Base-by-base conservation (phyloP, 2,797 vertebrate species). In the Microctenopoma stevenorrisi region DNA sequence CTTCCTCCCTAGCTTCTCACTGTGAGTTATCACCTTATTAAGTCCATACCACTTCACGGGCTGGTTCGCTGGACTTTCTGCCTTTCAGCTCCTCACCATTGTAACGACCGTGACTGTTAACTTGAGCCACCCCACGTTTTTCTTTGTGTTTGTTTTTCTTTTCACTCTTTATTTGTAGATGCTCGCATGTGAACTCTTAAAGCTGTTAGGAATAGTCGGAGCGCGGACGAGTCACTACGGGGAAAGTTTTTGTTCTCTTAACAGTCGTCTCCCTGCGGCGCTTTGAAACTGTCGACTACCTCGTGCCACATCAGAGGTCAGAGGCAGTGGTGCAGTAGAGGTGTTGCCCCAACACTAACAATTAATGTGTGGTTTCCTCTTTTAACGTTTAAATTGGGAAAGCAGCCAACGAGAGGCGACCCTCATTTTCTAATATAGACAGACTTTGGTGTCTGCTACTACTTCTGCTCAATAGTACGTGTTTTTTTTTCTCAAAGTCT, bases 51-150 rank as follows among this genome's bases (percentile, higher is more conserved):
- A 33, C 76, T 66, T 56, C 61, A 79, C 82, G 2, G 49, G 77
- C 80, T 43, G 78, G 68, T 72, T 82, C 25, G 54, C 75, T 79
- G 82, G 90, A 87, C 86, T 86, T 86, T 69, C 79, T 84, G 88
- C 90, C 86, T 90, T 89, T 74, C 77, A 68, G 68, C 57, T 77
- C 72, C 60, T 76, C 59, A 63, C 68, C 79, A 56, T 79, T 70
- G 60, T 81, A 81, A 86, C 35, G 79, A 89, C 88, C 64, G 26
- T 79, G 87, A 91, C 87, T 89, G 88, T 92, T 91, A 87, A 86
- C 64, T 72, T 16, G 28, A 85, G 26, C 61, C 13, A 5, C 52
- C 15, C 16, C n/a, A 13, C 2, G 1, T 30, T 30, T 30, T 30
- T 4, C 5, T 12, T 8, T 22, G 4, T 15, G 18, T 49, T 60